A percentile compares a stretch with the other conserved stretches of the same genome.
Conservation (phyloP, 2,797 vertebrate genomes). For the Nyctibius grandis region DNA sequence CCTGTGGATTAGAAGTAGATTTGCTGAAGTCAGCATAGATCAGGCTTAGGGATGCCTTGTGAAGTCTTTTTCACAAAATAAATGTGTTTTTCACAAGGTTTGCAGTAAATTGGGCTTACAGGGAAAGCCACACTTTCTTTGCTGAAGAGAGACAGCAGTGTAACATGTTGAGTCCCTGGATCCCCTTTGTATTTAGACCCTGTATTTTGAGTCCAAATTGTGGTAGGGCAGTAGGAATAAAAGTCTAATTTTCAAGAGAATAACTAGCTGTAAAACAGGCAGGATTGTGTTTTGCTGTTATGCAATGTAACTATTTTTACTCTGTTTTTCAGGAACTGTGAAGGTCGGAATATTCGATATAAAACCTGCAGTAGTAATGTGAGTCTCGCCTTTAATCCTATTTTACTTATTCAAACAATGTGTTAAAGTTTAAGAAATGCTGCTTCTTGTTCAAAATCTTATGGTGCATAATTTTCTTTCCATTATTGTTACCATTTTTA, state of each 20-base stretch:
- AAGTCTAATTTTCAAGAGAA: not conserved
- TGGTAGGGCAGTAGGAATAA: not conserved
- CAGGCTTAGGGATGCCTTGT: not conserved
- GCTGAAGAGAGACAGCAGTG: not conserved
- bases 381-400: conserved; percentile 64
- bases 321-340: conserved; percentile 82
- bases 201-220: not conserved
- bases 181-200: not conserved
- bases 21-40: not conserved
- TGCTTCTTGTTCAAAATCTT: not conserved
- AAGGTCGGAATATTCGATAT: conserved; percentile 92
- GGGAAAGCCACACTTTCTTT: not conserved
- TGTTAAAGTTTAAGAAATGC: conserved; percentile 25
- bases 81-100: conserved; percentile 11
- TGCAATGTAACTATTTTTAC: conserved; percentile 9
- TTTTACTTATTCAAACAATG: conserved; percentile 39
- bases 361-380: conserved; percentile 90
- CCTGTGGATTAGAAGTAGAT: not conserved
- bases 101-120: not conserved
- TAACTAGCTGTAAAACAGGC: not conserved
- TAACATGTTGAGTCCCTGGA: not conserved
- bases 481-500: conserved; percentile 3
- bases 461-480: conserved; percentile 38
- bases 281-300: not conserved
- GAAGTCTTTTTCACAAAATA: not conserved